These are phyloP conservation scores for Xiphias gladius DNA, from an alignment of 2,113 vertebrate species.

Conservation along the genomic window DNA sequence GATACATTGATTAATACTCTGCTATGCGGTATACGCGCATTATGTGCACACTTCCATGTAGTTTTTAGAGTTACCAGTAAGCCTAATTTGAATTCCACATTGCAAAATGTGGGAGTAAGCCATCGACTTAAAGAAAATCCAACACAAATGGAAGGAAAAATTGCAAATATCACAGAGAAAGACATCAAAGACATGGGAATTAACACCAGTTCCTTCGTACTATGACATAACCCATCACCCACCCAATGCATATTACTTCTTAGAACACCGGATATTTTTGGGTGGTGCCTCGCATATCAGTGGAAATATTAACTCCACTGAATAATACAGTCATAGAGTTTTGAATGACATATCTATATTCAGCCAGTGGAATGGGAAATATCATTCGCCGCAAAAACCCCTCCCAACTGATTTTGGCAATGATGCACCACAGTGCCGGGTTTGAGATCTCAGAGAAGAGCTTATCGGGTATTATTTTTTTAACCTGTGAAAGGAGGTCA, in stretches of 20 bases:
- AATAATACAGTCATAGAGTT: background rate
- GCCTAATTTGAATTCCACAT: background rate
- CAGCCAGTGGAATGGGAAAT: slow-evolving; percentile 1
- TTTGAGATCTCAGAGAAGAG: slow-evolving; percentile 20
- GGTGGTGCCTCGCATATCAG: background rate
- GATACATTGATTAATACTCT: background rate
- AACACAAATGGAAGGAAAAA: background rate
- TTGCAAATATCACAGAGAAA: too few species aligned
- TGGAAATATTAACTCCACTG: background rate
- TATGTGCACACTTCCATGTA: background rate
- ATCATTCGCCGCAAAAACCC: slow-evolving; percentile 4
- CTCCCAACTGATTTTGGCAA: slow-evolving; percentile 33
- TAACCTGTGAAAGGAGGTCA: slow-evolving; percentile 19
- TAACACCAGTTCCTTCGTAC: background rate
- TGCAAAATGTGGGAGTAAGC: too few species aligned
- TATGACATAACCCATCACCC: too few species aligned
- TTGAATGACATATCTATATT: slow-evolving; percentile 18
- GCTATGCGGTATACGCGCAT: too few species aligned
- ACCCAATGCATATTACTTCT: background rate
- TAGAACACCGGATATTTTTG: background rate
- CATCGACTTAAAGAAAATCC: background rate
- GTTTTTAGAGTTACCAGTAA: too few species aligned
- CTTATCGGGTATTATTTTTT: slow-evolving; percentile 30
- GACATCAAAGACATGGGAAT: background rate
- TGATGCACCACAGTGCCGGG: slow-evolving; percentile 7